phyloP scores from a whole-genome alignment of 2,888 invertebrate species.

The Sinhomidia bicolor region DNA sequence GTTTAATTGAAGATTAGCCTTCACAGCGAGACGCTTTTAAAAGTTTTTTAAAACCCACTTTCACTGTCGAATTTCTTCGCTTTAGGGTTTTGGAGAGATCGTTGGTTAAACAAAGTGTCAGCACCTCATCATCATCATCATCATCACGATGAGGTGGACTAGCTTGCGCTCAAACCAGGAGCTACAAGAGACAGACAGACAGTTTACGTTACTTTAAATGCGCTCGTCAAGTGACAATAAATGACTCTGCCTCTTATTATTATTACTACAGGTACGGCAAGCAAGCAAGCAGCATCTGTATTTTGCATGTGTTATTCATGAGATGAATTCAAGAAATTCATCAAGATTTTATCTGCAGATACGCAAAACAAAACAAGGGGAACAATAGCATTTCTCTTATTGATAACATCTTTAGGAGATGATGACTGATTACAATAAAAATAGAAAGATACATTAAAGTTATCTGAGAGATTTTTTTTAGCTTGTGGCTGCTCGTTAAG shows the following conservation, averaged over 20 bases:
- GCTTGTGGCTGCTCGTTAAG: not conserved
- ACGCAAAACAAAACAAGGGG: conserved; percentile 28
- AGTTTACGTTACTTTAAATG: no score
- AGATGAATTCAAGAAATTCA: conserved; percentile 20
- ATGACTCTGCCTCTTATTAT: not conserved
- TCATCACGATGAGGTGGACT: not conserved
- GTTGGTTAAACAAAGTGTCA: not conserved
- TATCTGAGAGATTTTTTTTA: not conserved
- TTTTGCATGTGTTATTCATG: not conserved
- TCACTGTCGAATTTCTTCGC: conserved; percentile 65
- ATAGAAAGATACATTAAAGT: conserved; percentile 11
- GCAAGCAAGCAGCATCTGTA: not conserved
- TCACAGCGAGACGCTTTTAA: conserved; percentile 37
- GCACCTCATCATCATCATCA: not conserved
- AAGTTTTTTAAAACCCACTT: conserved; percentile 42
- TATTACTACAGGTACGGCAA: not conserved
- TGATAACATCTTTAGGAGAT: conserved; percentile 47
- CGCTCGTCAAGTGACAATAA: not conserved
- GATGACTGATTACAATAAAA: conserved; percentile 38
- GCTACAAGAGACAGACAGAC: no score
- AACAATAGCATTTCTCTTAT: conserved; percentile 64
- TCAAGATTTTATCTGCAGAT: conserved; percentile 46
- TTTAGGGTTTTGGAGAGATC: conserved; percentile 43
- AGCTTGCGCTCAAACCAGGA: not conserved
- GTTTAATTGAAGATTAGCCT: conserved; percentile 65